phyloP scores from a whole-genome alignment of 2,113 vertebrate species.

The Tamias sibiricus region DNA sequence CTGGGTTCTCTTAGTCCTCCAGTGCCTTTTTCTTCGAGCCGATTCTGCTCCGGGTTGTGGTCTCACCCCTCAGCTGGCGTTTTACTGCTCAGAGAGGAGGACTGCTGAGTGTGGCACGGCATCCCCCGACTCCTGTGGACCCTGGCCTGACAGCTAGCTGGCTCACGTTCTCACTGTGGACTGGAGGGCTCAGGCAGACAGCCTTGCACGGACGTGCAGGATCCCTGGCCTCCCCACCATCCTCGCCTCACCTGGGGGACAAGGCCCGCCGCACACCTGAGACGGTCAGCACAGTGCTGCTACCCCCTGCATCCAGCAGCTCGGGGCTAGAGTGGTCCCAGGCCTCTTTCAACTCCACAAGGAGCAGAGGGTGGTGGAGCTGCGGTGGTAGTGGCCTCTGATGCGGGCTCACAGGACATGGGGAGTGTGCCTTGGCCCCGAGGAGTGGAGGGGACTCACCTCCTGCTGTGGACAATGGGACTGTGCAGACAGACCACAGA shows the following conservation, averaged over 20 bases:
- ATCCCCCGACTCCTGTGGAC: neutral
- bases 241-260: accelerated
- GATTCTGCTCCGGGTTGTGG: too few relatives aligned
- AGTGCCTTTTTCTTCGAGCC: neutral
- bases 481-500: neutral
- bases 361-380: too few relatives aligned
- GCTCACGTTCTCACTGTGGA: neutral
- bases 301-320: too few relatives aligned
- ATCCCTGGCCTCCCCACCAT: accelerated
- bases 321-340: accelerated
- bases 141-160: neutral
- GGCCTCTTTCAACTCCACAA: neutral
- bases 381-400: too few relatives aligned
- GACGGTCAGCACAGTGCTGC: too few relatives aligned
- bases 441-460: too few relatives aligned
- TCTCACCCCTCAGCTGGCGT: neutral
- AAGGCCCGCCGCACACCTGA: accelerated
- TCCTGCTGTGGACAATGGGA: too few relatives aligned
- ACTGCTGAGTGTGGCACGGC: accelerated
- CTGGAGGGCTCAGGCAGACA: too few relatives aligned
- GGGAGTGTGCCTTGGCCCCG: too few relatives aligned
- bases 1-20: neutral
- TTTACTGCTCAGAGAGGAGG: neutral
- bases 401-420: too few relatives aligned
- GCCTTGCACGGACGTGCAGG: accelerated